Conservation (phyloP, 2,888 invertebrate species). For the Idaea biselata region DNA sequence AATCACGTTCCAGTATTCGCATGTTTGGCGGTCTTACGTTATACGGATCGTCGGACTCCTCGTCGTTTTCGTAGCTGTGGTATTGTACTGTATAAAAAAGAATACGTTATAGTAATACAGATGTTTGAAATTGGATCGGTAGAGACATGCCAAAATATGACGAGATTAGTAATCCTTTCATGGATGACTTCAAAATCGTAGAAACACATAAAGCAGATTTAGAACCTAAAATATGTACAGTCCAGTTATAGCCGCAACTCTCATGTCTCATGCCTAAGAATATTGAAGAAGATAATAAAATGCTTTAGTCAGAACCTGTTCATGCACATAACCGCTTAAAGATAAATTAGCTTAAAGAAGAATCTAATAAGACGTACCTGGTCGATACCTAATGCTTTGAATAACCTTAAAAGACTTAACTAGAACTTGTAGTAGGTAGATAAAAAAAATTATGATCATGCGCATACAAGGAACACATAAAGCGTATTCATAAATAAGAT, state of each 20-base stretch:
- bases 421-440: background rate
- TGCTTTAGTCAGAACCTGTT: constrained; percentile 7
- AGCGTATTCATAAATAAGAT: constrained; percentile 11
- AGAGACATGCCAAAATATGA: background rate
- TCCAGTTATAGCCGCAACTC: background rate
- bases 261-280: background rate
- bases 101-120: background rate
- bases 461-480: background rate
- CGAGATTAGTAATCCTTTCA: background rate
- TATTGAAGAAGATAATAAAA: constrained; percentile 2
- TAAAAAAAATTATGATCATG: background rate
- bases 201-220: background rate
- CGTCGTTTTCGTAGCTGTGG: constrained; percentile 74
- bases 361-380: background rate
- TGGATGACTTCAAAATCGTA: background rate
- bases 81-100: constrained; percentile 49
- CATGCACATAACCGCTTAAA: constrained; percentile 13
- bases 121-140: background rate
- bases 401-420: background rate
- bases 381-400: background rate
- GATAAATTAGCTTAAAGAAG: background rate
- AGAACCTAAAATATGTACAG: background rate
- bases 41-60: constrained; percentile 63
- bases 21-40: constrained; percentile 64
- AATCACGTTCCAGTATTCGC: constrained; percentile 76